Evolutionary conservation across 2,113 vertebrate genomes (phyloP).

Genomic region (Eubucco bourcierii): DNA sequence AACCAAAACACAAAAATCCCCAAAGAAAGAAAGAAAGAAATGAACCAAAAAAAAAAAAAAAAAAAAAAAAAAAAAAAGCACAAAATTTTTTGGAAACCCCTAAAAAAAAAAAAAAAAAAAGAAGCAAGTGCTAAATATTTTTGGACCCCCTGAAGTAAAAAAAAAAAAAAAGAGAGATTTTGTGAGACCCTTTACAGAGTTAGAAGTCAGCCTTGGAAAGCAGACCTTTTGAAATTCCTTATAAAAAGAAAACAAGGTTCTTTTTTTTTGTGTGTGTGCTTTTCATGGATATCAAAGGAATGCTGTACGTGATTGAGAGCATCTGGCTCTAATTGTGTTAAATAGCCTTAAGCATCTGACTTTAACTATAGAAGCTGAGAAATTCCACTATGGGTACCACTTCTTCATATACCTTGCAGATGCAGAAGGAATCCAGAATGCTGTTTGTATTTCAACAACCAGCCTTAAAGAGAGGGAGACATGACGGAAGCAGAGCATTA

Average conservation of each 20-base stretch:
- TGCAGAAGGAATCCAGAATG: background rate
- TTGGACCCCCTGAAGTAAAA: background rate
- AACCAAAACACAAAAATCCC: no score
- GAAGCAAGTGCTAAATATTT: background rate
- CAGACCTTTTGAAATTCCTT: slow-evolving; percentile 27
- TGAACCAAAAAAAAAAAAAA: background rate
- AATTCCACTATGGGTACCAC: background rate
- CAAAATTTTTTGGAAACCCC: no score
- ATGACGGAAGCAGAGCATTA: background rate
- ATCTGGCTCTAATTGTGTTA: slow-evolving; percentile 59
- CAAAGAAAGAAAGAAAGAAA: no score
- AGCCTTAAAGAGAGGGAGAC: background rate
- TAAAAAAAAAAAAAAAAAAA: no score
- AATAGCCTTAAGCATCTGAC: slow-evolving; percentile 45
- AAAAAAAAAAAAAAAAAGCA: no score
- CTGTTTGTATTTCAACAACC: background rate
- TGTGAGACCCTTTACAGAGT: background rate
- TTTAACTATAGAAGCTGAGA: slow-evolving; percentile 26
- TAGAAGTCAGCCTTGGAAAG: slow-evolving; percentile 15
- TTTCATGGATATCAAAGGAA: slow-evolving; percentile 44
- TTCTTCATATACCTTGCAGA: background rate
- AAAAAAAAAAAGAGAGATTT: background rate
- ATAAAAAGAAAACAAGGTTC: slow-evolving; percentile 25
- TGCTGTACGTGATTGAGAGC: slow-evolving; percentile 25
- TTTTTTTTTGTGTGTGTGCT: background rate